Evolutionary conservation across 1,140 invertebrate species (phyloP).

Genomic region (Halictus rubicundus): DNA sequence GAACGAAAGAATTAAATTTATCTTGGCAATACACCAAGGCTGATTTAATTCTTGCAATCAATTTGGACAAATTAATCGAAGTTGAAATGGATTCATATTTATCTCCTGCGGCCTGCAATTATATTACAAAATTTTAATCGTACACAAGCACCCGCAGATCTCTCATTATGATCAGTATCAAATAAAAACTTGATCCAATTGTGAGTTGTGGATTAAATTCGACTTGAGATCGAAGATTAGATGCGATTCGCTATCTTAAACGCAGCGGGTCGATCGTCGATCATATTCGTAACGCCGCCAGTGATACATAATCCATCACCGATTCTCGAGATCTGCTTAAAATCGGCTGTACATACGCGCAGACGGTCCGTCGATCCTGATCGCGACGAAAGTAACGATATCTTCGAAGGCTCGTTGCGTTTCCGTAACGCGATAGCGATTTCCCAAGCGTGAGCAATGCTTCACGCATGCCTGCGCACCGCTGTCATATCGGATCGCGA

Average conservation of each 20-base stretch:
- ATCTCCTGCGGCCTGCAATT: no score
- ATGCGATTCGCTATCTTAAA: no score
- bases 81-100: no score
- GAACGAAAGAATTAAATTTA: background rate
- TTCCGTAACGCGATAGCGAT: constrained; percentile 13
- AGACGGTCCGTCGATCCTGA: background rate
- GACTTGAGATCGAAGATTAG: background rate
- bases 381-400: background rate
- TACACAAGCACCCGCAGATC: no score
- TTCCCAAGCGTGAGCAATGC: constrained; percentile 9
- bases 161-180: no score
- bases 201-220: background rate
- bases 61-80: no score
- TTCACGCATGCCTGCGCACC: constrained; percentile 11
- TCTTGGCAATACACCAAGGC: no score
- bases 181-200: no score
- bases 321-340: background rate
- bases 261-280: background rate
- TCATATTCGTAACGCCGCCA: background rate
- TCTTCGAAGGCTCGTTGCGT: no score
- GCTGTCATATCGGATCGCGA: background rate
- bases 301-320: background rate
- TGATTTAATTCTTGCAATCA: no score
- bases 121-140: no score
- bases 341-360: background rate